Conservation (phyloP, 2,888 invertebrate species). For the Lypha dubia region DNA sequence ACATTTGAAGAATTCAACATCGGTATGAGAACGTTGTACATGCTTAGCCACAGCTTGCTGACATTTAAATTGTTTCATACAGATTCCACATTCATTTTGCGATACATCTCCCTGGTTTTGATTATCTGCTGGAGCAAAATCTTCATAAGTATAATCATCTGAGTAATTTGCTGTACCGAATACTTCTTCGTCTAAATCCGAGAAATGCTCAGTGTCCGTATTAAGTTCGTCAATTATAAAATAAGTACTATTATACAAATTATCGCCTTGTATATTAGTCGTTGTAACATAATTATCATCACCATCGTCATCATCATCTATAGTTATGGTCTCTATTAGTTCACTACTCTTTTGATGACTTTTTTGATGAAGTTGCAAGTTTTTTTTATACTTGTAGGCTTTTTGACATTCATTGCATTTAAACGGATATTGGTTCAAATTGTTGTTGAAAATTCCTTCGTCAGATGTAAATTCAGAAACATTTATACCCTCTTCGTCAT, state of each 20-base stretch:
- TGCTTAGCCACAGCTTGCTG: conserved; percentile 45
- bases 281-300: too few relatives aligned
- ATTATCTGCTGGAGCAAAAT: neutral
- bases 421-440: neutral
- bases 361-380: neutral
- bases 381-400: conserved; percentile 12
- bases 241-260: conserved; percentile 34
- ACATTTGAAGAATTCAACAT: conserved; percentile 54
- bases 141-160: conserved; percentile 7
- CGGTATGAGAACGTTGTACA: conserved; percentile 36
- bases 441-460: neutral
- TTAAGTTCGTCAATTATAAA: conserved; percentile 62
- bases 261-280: neutral
- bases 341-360: conserved; percentile 23
- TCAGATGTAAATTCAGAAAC: neutral
- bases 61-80: conserved; percentile 30
- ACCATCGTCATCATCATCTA: conserved; percentile 28
- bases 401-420: conserved; percentile 33
- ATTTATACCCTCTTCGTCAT: neutral
- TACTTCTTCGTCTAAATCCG: neutral
- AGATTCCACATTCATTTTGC: conserved; percentile 47
- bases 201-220: conserved; percentile 36
- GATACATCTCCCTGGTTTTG: neutral
- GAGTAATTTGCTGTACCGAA: neutral
- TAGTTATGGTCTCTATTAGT: neutral